phyloP scores from a whole-genome alignment of 2,113 vertebrate species.

The Natator depressus region DNA sequence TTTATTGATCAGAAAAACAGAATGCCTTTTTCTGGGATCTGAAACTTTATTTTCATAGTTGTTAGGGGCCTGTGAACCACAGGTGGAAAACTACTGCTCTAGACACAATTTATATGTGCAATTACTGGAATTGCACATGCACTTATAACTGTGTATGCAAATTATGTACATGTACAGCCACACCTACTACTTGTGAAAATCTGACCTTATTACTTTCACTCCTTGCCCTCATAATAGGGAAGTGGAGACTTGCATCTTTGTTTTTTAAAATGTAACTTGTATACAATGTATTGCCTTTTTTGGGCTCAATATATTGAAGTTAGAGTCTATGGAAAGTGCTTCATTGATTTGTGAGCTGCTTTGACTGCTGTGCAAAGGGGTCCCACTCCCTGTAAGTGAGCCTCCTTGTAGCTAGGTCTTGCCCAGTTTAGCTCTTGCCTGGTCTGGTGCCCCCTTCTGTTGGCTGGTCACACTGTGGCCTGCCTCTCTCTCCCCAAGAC shows the following conservation, averaged over 20 bases:
- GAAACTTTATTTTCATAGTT: not conserved
- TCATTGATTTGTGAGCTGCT: conserved; percentile 20
- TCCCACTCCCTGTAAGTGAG: too few relatives aligned
- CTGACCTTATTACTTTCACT: not conserved
- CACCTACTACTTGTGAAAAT: not conserved
- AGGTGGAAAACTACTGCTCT: not conserved
- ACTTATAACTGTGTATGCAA: not conserved
- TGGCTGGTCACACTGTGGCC: too few relatives aligned
- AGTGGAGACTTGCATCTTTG: not conserved
- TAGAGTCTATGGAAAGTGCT: not conserved
- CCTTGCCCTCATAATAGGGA: accelerated
- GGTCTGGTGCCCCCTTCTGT: too few relatives aligned
- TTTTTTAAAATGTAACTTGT: not conserved
- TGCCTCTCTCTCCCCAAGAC: too few relatives aligned
- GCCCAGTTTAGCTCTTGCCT: too few relatives aligned
- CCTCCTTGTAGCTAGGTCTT: too few relatives aligned
- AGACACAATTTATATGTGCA: not conserved
- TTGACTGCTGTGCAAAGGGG: not conserved
- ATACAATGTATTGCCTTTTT: not conserved
- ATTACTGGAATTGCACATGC: not conserved
- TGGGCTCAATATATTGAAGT: not conserved
- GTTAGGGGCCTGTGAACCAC: not conserved
- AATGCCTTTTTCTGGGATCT: not conserved
- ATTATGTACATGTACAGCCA: not conserved
- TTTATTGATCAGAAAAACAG: not conserved